phyloP scores from a whole-genome alignment of 2,113 vertebrate genomes.

The Hydrolagus affinis region DNA sequence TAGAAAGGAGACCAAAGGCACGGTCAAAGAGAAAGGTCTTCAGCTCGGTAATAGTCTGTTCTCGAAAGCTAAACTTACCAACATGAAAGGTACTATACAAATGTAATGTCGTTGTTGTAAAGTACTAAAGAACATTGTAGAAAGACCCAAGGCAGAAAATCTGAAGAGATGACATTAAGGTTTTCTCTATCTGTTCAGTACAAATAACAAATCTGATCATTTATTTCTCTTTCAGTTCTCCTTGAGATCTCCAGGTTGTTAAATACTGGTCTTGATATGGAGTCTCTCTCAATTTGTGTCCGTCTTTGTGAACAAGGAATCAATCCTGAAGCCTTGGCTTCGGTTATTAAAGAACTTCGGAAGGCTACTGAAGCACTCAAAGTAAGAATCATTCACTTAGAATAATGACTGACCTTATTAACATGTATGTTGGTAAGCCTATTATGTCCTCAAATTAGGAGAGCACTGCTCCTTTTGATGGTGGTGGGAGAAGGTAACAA shows the following conservation, averaged over 20 bases:
- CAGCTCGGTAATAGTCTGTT: no score
- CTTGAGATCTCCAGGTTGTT: constrained; percentile 91
- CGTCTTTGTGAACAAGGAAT: constrained; percentile 95
- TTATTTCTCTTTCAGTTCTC: constrained; percentile 61
- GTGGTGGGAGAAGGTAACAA: not conserved
- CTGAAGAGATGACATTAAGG: not conserved
- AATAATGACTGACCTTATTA: constrained; percentile 25
- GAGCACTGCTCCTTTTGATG: not conserved
- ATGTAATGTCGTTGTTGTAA: no score
- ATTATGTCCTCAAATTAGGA: not conserved
- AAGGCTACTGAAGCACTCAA: constrained; percentile 85
- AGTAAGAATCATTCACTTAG: constrained; percentile 52
- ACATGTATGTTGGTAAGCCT: not conserved
- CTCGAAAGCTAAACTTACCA: not conserved
- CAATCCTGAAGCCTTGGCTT: constrained; percentile 89
- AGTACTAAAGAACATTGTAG: not conserved
- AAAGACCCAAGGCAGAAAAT: not conserved
- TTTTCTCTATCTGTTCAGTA: not conserved
- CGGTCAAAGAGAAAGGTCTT: no score
- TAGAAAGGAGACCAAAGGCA: no score
- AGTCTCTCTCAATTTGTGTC: constrained; percentile 91
- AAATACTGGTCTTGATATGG: constrained; percentile 94
- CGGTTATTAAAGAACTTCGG: constrained; percentile 90
- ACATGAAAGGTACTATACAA: not conserved
- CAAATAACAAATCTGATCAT: not conserved